Base-by-base conservation (phyloP, 2,113 vertebrate genomes). In the Isurus oxyrinchus region DNA sequence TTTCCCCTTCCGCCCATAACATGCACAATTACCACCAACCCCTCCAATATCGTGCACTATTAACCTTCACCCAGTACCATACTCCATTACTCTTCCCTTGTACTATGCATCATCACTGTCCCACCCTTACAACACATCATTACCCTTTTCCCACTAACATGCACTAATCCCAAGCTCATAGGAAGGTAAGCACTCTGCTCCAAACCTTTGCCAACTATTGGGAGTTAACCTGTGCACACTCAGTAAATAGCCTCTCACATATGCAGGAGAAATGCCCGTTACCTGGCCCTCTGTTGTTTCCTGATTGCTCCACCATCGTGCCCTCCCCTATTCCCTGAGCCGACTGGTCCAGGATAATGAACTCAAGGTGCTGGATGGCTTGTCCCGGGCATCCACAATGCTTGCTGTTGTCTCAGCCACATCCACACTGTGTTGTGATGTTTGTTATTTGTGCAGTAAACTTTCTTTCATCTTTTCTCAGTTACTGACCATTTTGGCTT, bases 211-310 rank as follows among this genome's bases (percentile, higher is more conserved):
- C 53, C 27, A 90, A 59, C 87, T 59, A 90, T 53, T 1, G 16
- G 13, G 59, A 21, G n/a, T 40, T n/a, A 94, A 40, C 13, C 11
- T 90, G 88, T 61, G 59, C 35, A 11, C 25, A 16, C 57, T 63
- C 59, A 63, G 90, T 66, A 63, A 94, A 63, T 94, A 94, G 90
- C n/a, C n/a, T 63, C 57, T 94, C 35, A 63, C 90, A 40, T 40
- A 63, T 94, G 59, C 31, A 94, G 40, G 16, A 84, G 57, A 63
- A 94, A 40, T 94, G 59, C 59, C 35, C 2, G 21, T 40, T 94
- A 63, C 19, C 5, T 94, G 59, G 40, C 59, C 59, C 31, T 40
- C 35, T 63, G 59, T 19, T 40, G n/a, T 19, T 40, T 35, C 55
- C 53, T 13, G 53, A 57, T 57, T 90, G 87, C n/a, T 84, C 16